Conservation (phyloP, 2,113 vertebrate genomes). For the Istiophorus platypterus region DNA sequence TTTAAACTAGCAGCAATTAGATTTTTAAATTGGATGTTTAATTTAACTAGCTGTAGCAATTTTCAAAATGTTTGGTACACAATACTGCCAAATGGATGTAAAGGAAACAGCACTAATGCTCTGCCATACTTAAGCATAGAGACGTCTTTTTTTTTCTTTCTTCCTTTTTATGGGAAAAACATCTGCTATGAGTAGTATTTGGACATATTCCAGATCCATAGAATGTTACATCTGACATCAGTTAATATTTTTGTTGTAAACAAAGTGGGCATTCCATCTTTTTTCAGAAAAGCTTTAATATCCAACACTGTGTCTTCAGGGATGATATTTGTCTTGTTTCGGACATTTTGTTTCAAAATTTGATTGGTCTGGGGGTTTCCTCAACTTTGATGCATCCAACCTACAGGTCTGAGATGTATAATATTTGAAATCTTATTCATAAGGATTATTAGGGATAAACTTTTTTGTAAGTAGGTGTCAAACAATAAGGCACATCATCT, state of each 20-base stretch:
- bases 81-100: background rate
- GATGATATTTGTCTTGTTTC: conserved; percentile 17
- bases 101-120: background rate
- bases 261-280: background rate
- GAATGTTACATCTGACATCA: background rate
- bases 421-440: background rate
- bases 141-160: background rate
- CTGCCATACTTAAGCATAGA: background rate
- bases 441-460: background rate
- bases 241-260: background rate
- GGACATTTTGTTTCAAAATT: conserved; percentile 20
- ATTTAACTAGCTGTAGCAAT: background rate
- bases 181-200: background rate
- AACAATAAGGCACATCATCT: background rate
- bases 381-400: conserved; percentile 21
- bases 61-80: background rate
- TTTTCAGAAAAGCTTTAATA: background rate
- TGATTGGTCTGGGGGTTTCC: conserved; percentile 16
- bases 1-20: background rate
- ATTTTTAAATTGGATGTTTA: conserved; percentile 6
- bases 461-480: background rate
- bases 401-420: background rate
- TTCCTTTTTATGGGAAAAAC: background rate
- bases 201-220: background rate
- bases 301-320: background rate